Evolutionary conservation across 2,113 vertebrate species (phyloP).

Genomic region (Calyptommatus sinebrachiatus): DNA sequence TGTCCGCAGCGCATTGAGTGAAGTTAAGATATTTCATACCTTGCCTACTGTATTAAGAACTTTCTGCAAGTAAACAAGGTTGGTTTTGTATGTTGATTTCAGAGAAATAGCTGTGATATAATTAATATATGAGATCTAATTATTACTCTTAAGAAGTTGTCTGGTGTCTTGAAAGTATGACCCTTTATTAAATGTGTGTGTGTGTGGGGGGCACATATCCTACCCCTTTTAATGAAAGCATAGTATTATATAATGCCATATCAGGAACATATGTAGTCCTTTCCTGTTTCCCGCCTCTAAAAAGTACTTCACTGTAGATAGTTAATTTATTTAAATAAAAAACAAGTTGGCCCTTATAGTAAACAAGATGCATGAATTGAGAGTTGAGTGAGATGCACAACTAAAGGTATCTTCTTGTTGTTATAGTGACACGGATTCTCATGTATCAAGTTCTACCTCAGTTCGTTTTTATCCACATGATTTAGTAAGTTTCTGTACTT

Average conservation of each 20-base stretch:
- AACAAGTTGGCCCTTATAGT: neutral
- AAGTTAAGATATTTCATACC: too few relatives aligned
- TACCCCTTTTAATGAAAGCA: neutral
- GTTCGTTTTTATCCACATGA: slow-evolving; percentile 99
- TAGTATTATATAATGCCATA: neutral
- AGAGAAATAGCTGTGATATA: too few relatives aligned
- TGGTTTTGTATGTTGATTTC: too few relatives aligned
- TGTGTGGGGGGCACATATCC: too few relatives aligned
- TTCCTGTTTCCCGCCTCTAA: neutral
- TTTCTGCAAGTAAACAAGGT: neutral
- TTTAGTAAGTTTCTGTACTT: slow-evolving; percentile 85
- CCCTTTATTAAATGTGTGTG: too few relatives aligned
- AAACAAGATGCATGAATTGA: neutral
- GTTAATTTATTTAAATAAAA: neutral
- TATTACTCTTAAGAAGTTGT: neutral
- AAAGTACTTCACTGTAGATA: neutral
- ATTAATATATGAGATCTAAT: too few relatives aligned
- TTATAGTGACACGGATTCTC: slow-evolving; percentile 97
- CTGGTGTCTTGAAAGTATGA: neutral
- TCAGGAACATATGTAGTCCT: neutral
- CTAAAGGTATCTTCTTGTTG: slow-evolving; percentile 67
- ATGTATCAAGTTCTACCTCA: slow-evolving; percentile 99
- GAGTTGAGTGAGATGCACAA: slow-evolving; percentile 38
- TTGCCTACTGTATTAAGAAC: neutral
- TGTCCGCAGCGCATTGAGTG: too few relatives aligned